Percentiles rank a stretch among this genome's conserved stretches.
These are phyloP conservation scores for Drosophila pseudotalamancana DNA, from an alignment of 2,888 invertebrate genomes.

Conservation along the genomic window DNA sequence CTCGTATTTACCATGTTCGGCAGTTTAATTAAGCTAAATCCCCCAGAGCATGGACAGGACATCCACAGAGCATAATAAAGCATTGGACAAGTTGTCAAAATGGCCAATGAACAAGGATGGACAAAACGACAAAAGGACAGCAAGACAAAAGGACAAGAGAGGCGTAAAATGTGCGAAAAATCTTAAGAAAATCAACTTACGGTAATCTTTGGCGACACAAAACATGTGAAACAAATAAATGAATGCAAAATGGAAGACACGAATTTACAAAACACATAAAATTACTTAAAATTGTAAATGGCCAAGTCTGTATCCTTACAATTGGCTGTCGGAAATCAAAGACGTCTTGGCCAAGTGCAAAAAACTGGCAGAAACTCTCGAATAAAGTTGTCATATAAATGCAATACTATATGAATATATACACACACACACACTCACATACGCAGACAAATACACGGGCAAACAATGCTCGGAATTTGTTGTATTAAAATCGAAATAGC, in stretches of 20 bases:
- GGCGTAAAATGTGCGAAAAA: slow-evolving; percentile 34
- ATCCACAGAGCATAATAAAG: slow-evolving; percentile 33
- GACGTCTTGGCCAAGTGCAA: slow-evolving; percentile 14
- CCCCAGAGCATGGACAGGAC: slow-evolving; percentile 20
- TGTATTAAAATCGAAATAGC: slow-evolving; percentile 77
- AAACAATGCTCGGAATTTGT: slow-evolving; percentile 71
- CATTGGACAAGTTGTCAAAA: slow-evolving; percentile 66
- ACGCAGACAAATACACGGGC: slow-evolving; percentile 27
- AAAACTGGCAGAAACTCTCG: slow-evolving; percentile 28
- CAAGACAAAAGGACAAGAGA: not conserved
- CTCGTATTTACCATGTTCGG: slow-evolving; percentile 17
- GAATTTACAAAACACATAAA: slow-evolving; percentile 52
- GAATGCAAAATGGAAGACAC: slow-evolving; percentile 43
- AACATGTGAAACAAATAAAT: slow-evolving; percentile 53
- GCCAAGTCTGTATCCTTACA: slow-evolving; percentile 32
- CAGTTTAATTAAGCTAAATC: slow-evolving; percentile 70
- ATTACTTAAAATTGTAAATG: slow-evolving; percentile 67
- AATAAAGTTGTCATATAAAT: slow-evolving; percentile 71
- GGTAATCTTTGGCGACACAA: slow-evolving; percentile 18
- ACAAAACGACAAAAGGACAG: not conserved
- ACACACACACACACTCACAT: not conserved
- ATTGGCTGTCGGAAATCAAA: slow-evolving; percentile 65
- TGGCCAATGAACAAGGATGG: slow-evolving; percentile 2
- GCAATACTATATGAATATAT: slow-evolving; percentile 1
- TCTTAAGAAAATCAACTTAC: slow-evolving; percentile 36